Conservation (phyloP, 2,797 vertebrate species). For the Gymnothorax javanicus region DNA sequence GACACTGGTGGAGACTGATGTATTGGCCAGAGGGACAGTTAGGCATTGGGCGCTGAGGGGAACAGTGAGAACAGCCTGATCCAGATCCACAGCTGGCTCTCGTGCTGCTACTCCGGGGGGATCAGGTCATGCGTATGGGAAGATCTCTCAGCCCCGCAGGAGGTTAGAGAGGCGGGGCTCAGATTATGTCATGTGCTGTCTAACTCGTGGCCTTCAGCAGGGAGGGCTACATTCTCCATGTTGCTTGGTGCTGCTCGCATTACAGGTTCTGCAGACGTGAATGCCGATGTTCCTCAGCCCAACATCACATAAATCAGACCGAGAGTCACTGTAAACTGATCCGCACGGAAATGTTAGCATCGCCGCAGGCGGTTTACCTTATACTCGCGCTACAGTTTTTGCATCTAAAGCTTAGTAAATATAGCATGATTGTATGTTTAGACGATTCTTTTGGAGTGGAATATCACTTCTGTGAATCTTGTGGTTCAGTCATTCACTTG, state of each 20-base stretch:
- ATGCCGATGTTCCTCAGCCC: not conserved
- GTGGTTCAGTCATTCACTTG: not conserved
- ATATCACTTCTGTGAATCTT: not conserved
- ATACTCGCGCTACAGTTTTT: not conserved
- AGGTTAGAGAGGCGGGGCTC: constrained; percentile 57
- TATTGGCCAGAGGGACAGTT: not conserved
- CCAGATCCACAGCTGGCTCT: constrained; percentile 12
- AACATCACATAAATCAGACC: not conserved
- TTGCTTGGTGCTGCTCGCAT: not conserved
- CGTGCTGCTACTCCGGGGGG: constrained; percentile 34
- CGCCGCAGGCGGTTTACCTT: not conserved
- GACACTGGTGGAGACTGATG: not conserved
- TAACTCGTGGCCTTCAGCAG: constrained; percentile 38
- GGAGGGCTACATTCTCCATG: not conserved
- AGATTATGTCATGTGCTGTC: constrained; percentile 69
- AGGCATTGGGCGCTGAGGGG: not conserved
- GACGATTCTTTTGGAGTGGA: not conserved
- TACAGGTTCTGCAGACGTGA: not conserved
- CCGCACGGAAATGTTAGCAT: not conserved
- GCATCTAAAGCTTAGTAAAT: not conserved
- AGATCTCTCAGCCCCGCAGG: constrained; percentile 52
- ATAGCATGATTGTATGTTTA: not conserved
- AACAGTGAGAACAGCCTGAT: not conserved
- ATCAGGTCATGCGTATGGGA: constrained; percentile 52
- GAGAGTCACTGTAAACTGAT: not conserved